Conservation (phyloP, 2,888 invertebrate species). For the Rhynchonema sp. region DNA sequence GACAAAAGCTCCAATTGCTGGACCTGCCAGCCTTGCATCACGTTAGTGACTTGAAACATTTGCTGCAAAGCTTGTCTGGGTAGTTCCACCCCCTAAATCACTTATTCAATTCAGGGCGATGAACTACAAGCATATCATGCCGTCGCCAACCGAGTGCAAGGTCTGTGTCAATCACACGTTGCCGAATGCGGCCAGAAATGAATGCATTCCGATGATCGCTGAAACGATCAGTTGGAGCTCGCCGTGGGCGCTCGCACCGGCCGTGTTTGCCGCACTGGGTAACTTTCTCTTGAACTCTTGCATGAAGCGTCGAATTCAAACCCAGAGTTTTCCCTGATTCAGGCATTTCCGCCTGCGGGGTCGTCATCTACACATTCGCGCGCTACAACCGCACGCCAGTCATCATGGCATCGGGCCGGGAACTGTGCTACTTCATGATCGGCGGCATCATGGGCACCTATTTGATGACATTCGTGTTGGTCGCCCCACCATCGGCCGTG, state of each 20-base stretch:
- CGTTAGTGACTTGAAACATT: too few relatives aligned
- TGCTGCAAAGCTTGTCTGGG: too few relatives aligned
- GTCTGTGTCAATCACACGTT: constrained; percentile 46
- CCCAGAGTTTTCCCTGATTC: too few relatives aligned
- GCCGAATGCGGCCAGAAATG: constrained; percentile 43
- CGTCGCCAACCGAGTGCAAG: constrained; percentile 41
- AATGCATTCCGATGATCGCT: constrained; percentile 39
- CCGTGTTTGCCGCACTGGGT: constrained; percentile 43
- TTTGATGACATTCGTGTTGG: constrained; percentile 48
- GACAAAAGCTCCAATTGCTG: constrained; percentile 35
- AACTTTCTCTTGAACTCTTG: constrained; percentile 41
- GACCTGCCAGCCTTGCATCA: constrained; percentile 47
- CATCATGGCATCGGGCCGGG: constrained; percentile 56
- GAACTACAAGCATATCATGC: constrained; percentile 25
- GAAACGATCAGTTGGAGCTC: constrained; percentile 43
- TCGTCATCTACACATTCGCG: constrained; percentile 45
- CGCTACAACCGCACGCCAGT: constrained; percentile 45
- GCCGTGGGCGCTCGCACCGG: constrained; percentile 47
- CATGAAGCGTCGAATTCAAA: too few relatives aligned
- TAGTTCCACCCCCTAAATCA: too few relatives aligned
- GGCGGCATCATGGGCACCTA: constrained; percentile 50
- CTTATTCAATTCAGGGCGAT: constrained; percentile 15
- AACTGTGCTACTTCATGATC: constrained; percentile 52
- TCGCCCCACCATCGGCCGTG: constrained; percentile 45
- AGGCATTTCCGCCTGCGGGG: too few relatives aligned